phyloP scores from a whole-genome alignment of 2,797 vertebrate species.

The Melanotaenia boesemani region DNA sequence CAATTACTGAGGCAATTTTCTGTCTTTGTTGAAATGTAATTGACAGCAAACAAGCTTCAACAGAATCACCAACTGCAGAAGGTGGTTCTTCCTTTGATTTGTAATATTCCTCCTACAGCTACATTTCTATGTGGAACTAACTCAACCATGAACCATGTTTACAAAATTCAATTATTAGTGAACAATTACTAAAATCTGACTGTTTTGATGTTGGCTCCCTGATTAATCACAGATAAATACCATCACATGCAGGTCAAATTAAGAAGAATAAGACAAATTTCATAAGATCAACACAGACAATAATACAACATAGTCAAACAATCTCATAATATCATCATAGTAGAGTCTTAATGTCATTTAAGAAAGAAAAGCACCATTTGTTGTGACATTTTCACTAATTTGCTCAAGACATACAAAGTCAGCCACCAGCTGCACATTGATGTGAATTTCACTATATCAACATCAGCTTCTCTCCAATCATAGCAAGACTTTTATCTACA shows the following conservation, averaged over 20 bases:
- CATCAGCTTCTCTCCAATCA: not conserved
- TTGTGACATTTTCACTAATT: not conserved
- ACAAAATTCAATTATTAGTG: not conserved
- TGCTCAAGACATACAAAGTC: not conserved
- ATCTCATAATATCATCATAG: not conserved
- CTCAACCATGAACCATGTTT: too few species aligned
- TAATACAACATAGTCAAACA: not conserved
- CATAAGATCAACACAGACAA: not conserved
- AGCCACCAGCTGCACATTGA: not conserved
- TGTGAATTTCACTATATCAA: not conserved
- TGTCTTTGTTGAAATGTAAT: slow-evolving; percentile 2
- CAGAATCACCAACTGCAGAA: slow-evolving; percentile 1
- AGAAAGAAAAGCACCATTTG: not conserved
- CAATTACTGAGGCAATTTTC: not conserved
- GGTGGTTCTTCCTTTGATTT: not conserved
- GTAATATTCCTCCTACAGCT: not conserved
- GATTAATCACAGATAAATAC: not conserved
- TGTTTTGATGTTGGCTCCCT: not conserved
- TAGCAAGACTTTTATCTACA: not conserved
- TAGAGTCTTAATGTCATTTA: not conserved
- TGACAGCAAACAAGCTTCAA: slow-evolving; percentile 3
- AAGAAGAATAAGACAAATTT: not conserved
- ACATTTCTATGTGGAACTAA: not conserved
- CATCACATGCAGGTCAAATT: not conserved
- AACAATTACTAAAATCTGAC: not conserved